Evolutionary conservation across 1,140 invertebrate genomes (phyloP), one percentile per base, ranked within the genome.

Genomic region (Agrypnia vestita): DNA sequence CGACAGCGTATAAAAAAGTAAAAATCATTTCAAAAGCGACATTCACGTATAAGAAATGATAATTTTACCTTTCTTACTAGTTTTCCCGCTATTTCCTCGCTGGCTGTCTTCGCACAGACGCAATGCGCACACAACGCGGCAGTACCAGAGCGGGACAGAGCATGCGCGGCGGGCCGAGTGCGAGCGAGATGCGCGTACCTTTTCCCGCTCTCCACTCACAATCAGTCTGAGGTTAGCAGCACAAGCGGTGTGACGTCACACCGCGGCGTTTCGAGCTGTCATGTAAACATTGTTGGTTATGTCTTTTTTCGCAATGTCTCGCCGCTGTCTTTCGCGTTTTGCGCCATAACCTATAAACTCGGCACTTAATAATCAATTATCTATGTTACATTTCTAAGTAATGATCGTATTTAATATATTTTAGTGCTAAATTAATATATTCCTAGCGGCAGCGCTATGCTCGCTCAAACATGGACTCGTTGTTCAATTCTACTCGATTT

Each of bases 41-140:
- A 62, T 21, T 15, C 3, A 51, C 1, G 19, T 64, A 10, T 13
- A 15, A 1, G 35, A 13, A 35, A 44, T 1, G 1, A 25, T 35
- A 44, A 71, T 47, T 17, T 49, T 1, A 19, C 35, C 67, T 21
- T 71, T 49, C 17, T 47, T 71, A 47, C 13, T 19, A 64, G 6
- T 21, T 64, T 13, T 43, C n/a, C 4, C 25, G 35, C 11, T 35
- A 64, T 64, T 64, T 64, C 35, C 61, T 71, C 25, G 43, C n/a
- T 9, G 67, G 67, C 43, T 71, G 46, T 47, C 67, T 49, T 19
- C 43, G 17, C 35, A 25, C 21, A 25, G 61, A 64, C 61, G 61
- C 67, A 71, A 46, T 71, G 67, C 67, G 67, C 67, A 75, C 73
- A 75, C 55, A 59, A 81, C 78, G 80, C 80, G 80, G 80, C 76